Conservation (phyloP, 2,797 vertebrate genomes). For the Sebastiscus albofasciatus region DNA sequence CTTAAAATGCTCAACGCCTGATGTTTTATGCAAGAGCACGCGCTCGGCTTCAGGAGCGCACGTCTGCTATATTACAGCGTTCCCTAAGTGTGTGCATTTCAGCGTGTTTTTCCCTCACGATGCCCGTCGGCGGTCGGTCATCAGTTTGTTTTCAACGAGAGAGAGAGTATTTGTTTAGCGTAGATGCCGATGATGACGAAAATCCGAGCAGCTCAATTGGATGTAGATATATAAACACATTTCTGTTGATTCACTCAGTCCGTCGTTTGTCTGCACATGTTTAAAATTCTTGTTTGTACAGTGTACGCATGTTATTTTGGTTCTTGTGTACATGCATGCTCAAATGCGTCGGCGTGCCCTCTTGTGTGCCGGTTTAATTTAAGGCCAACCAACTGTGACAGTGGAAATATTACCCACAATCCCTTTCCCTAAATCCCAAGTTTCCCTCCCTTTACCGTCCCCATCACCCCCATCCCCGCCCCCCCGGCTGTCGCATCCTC, state of each 20-base stretch:
- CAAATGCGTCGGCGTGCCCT: slow-evolving; percentile 9
- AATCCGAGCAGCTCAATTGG: slow-evolving; percentile 5
- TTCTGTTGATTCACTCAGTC: slow-evolving; percentile 2
- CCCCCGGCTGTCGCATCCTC: slow-evolving; percentile 11
- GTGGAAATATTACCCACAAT: slow-evolving; percentile 77
- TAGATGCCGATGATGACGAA: slow-evolving; percentile 15
- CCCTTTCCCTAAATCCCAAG: slow-evolving; percentile 64
- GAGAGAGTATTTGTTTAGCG: slow-evolving; percentile 31
- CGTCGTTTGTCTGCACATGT: not conserved
- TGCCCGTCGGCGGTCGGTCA: slow-evolving; percentile 10
- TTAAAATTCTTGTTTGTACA: not conserved
- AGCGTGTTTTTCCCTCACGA: not conserved
- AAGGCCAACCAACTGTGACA: slow-evolving; percentile 75
- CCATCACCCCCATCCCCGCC: not conserved
- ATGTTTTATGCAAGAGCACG: slow-evolving; percentile 78
- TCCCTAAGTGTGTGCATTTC: slow-evolving; percentile 41
- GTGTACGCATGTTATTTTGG: not conserved
- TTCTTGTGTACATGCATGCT: slow-evolving; percentile 6
- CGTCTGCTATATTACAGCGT: slow-evolving; percentile 29
- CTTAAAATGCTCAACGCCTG: slow-evolving; percentile 73
- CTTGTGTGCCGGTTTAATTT: slow-evolving; percentile 72
- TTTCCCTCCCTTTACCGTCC: slow-evolving; percentile 17
- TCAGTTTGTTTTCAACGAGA: slow-evolving; percentile 24
- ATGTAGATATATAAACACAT: slow-evolving; percentile 8
- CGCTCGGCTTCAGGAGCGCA: slow-evolving; percentile 42